Base-by-base conservation (phyloP, 2,797 vertebrate genomes). In the Craterocephalus amniculus region DNA sequence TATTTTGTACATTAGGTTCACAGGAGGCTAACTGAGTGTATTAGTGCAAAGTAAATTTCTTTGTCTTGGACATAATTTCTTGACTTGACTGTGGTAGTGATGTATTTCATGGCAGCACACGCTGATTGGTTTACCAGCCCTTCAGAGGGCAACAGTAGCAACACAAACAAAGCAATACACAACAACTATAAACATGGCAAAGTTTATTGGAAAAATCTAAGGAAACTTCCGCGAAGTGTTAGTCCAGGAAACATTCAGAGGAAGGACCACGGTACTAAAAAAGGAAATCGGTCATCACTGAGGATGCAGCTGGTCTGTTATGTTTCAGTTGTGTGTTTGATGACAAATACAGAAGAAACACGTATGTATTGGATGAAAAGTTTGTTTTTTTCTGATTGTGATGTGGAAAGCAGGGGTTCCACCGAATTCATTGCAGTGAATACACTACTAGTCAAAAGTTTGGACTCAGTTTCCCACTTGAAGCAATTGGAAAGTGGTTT, bases 321-420 rank as follows among this genome's bases (percentile, higher is more conserved):
- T n/a, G n/a, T n/a, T n/a, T n/a, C n/a, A n/a, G n/a, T 35, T 35
- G 13, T 35, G 31, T 51, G 13, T 63, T 48, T 10, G n/a, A 51
- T 35, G 49, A 26, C 32, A 52, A 24, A 49, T 69, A 77, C 70
- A 80, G 70, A 74, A 70, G 74, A 35, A 40, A 57, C 60, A 64
- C 70, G 63, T 76, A 51, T 63, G 57, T 26, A 20, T 32, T 52
- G 57, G 59, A 64, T 69, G 43, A 63, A 62, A 52, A 74, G 54
- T 63, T 35, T 72, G 67, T 68, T 84, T 76, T 73, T 43, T 43
- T 43, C 40, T 20, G 16, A 43, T 7, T 43, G 4, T 7, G 40
- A 48, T 48, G n/a, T 9, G 43, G 20, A 7, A 22, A 9, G 45
- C 8, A 22, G 45, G 18, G 8, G 9, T 22, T 48, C 22, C 45